These are phyloP conservation scores for Eurypyga helias DNA, from an alignment of 2,113 vertebrate species.

Conservation along the genomic window DNA sequence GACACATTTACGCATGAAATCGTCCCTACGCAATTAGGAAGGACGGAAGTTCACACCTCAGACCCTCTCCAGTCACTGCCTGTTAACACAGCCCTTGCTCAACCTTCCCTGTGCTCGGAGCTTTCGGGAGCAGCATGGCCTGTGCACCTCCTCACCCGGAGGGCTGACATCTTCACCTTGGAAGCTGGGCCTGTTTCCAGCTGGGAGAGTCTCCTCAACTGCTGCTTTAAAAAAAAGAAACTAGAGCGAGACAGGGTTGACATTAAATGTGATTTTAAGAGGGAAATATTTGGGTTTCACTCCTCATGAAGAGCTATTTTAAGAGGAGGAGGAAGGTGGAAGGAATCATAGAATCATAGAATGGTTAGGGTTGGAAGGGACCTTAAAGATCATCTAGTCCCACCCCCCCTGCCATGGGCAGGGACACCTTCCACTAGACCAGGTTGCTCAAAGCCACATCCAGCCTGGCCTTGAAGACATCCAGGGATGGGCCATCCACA, in stretches of 20 bases:
- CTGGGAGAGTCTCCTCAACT: neutral
- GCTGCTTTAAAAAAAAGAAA: neutral
- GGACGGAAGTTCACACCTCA: neutral
- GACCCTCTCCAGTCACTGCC: neutral
- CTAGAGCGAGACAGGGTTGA: neutral
- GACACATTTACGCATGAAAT: neutral
- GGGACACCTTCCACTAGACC: too few species aligned
- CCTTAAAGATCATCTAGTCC: too few species aligned
- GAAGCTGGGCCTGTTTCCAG: neutral
- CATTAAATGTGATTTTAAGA: neutral
- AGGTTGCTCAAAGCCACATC: too few species aligned
- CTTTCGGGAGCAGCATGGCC: neutral
- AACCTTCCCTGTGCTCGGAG: neutral
- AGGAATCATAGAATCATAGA: too few species aligned
- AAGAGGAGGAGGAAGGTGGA: constrained; percentile 41
- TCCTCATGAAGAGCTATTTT: constrained; percentile 17
- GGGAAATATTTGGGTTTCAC: neutral
- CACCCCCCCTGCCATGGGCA: too few species aligned
- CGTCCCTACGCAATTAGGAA: neutral
- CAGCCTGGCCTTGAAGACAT: too few species aligned
- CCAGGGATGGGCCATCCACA: too few species aligned
- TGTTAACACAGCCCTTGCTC: neutral
- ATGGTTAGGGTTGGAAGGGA: too few species aligned
- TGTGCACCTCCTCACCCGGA: neutral
- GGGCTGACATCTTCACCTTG: neutral